These are phyloP conservation scores for Sinella curviseta DNA, from an alignment of 1,140 invertebrate species.

Conservation along the genomic window DNA sequence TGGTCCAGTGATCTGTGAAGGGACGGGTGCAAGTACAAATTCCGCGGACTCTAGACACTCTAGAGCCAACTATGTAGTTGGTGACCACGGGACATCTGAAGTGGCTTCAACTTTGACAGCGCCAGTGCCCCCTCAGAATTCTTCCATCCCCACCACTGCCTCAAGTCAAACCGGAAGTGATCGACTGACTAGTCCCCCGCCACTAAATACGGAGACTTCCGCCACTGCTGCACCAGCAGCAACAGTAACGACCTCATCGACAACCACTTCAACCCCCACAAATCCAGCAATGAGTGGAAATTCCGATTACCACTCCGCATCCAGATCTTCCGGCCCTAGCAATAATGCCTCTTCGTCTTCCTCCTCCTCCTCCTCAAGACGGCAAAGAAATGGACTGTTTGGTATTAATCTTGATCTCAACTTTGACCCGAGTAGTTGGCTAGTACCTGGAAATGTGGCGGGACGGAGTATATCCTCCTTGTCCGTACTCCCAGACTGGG, in stretches of 20 bases:
- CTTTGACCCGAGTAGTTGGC: conserved; percentile 42
- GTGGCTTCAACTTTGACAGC: neutral
- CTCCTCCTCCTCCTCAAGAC: neutral
- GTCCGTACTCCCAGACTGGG: conserved; percentile 44
- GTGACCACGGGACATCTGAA: neutral
- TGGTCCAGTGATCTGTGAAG: neutral
- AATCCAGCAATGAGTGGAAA: neutral
- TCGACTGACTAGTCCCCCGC: no score
- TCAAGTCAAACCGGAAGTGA: no score
- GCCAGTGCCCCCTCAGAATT: neutral
- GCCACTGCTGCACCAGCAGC: neutral
- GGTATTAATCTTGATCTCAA: conserved; percentile 40
- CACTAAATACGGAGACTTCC: no score
- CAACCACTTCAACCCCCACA: neutral
- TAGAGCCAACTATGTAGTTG: no score
- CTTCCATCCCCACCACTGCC: neutral
- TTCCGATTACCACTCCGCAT: neutral
- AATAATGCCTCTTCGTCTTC: neutral
- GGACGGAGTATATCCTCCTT: conserved; percentile 28
- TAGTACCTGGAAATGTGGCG: neutral
- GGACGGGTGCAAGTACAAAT: neutral
- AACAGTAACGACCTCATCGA: neutral
- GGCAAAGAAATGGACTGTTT: neutral
- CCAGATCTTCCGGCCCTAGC: neutral
- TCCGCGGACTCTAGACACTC: neutral